These are phyloP conservation scores for Actinia tenebrosa DNA, from an alignment of 64 coral and sea anemone genomes.

Conservation along the genomic window DNA sequence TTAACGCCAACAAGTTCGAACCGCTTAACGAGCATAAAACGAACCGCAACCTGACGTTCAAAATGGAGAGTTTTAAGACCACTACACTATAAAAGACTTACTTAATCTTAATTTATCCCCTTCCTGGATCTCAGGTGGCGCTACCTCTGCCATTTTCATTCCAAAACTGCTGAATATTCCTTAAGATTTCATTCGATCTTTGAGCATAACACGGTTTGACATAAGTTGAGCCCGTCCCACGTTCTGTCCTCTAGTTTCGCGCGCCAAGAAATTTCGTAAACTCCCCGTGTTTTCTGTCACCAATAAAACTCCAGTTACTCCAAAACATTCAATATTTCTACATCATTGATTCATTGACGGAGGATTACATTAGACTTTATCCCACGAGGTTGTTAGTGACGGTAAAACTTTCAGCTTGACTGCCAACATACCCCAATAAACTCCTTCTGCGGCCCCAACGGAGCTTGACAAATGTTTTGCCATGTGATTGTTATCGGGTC, in stretches of 20 bases:
- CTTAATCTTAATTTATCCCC: constrained; percentile 32
- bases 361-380: background rate
- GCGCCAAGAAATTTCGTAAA: constrained; percentile 13
- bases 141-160: constrained; percentile 15
- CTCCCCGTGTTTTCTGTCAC: background rate
- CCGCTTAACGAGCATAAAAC: background rate
- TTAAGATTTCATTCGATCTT: background rate
- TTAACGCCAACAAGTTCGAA: background rate
- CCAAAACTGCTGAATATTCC: background rate
- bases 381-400: background rate
- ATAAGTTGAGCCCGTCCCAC: background rate
- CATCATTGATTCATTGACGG: background rate
- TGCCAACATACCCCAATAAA: constrained; percentile 2
- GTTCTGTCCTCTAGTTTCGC: background rate
- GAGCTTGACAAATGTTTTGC: constrained; percentile 23
- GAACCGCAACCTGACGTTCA: background rate
- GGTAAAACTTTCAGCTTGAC: background rate
- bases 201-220: background rate
- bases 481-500: constrained; percentile 10
- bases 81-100: background rate
- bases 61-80: background rate
- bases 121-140: constrained; percentile 9
- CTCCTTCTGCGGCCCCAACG: background rate
- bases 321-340: constrained; percentile 2
- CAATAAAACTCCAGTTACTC: background rate